Conservation (phyloP, 1,140 invertebrate species). For the Camponotus pennsylvanicus region DNA sequence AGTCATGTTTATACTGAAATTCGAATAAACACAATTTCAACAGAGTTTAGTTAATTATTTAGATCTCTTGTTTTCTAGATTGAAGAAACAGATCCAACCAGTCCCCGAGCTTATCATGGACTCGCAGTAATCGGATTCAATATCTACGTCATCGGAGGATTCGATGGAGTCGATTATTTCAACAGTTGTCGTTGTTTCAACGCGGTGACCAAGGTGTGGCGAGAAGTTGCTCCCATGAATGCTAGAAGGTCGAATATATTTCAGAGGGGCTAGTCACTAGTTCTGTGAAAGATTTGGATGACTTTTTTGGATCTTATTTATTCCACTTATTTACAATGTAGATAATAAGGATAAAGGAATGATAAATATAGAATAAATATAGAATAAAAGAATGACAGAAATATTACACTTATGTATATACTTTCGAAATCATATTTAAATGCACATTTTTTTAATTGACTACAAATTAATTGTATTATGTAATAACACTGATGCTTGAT, state of each 20-base stretch:
- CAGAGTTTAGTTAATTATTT: conserved; percentile 18
- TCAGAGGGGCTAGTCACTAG: conserved; percentile 57
- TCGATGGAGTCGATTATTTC: conserved; percentile 89
- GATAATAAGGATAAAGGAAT: background rate
- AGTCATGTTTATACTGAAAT: background rate
- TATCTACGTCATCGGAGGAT: conserved; percentile 91
- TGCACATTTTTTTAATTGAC: background rate
- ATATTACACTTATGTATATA: background rate
- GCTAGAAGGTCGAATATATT: conserved; percentile 84
- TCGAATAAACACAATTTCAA: background rate
- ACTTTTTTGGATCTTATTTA: background rate
- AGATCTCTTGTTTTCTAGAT: conserved; percentile 78
- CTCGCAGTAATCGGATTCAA: conserved; percentile 89
- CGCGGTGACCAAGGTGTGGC: conserved; percentile 88
- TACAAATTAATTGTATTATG: background rate
- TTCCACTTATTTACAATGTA: background rate
- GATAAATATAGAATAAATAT: background rate
- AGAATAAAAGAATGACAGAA: background rate
- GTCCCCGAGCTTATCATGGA: conserved; percentile 91
- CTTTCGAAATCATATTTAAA: background rate
- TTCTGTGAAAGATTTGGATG: background rate
- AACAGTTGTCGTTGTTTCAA: conserved; percentile 90
- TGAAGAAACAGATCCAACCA: conserved; percentile 87
- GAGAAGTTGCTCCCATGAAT: conserved; percentile 90
- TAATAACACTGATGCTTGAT: background rate